Percentiles rank a stretch among this genome's conserved stretches.
Conservation (phyloP, 1,140 invertebrate genomes). For the Ylistrum balloti region DNA sequence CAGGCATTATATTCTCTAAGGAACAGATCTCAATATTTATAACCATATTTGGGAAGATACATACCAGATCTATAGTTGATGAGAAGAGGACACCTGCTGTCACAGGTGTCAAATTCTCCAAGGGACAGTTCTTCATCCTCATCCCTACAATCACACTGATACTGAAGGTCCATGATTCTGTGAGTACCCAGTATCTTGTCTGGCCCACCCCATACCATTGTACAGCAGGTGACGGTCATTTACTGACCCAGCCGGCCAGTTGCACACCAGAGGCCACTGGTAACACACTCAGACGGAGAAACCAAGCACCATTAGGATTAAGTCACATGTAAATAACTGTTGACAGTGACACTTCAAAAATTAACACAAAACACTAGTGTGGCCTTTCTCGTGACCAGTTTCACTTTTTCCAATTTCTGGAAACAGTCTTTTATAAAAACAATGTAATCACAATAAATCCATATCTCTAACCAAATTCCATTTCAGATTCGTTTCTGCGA, state of each 20-base stretch:
- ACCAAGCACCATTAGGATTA: neutral
- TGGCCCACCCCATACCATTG: conserved; percentile 9
- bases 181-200: conserved; percentile 8
- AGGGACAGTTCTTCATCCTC: neutral
- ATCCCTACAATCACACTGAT: conserved; percentile 10
- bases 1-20: neutral
- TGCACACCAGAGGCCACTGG: neutral
- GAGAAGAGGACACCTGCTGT: conserved; percentile 28
- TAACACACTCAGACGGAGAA: neutral
- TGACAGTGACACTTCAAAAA: neutral
- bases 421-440: neutral
- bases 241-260: neutral
- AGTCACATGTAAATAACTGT: neutral
- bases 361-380: neutral
- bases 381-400: neutral
- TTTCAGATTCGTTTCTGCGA: neutral
- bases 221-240: neutral
- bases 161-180: conserved; percentile 21
- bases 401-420: neutral
- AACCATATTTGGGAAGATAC: neutral
- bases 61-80: conserved; percentile 2
- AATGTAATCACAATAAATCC: neutral
- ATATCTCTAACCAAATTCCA: neutral
- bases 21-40: neutral
- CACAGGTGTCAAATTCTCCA: neutral